Evolutionary conservation across 2,797 vertebrate species (phyloP).

Genomic region (Gadopsis marmoratus): DNA sequence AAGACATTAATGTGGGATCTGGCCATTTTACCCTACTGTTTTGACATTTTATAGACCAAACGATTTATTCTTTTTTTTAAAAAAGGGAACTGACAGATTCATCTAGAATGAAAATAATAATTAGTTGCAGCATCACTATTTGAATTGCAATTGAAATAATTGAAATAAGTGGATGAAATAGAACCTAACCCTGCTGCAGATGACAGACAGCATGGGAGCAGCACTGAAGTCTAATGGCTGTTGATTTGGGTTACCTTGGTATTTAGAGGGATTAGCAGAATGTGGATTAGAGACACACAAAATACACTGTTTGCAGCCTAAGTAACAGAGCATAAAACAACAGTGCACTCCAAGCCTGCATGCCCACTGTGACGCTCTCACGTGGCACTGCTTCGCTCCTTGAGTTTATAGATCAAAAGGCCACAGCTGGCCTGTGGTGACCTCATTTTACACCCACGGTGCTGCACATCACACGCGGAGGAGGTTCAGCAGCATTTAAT

Average conservation of each 20-base stretch:
- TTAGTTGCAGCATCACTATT: not conserved
- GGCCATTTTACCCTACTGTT: not conserved
- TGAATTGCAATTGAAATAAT: constrained; percentile 13
- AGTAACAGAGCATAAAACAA: constrained; percentile 44
- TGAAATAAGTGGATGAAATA: constrained; percentile 14
- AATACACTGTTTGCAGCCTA: constrained; percentile 58
- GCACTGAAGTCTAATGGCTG: constrained; percentile 62
- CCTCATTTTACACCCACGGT: constrained; percentile 58
- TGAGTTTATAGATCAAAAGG: constrained; percentile 56
- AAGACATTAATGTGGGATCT: not conserved
- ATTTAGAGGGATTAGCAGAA: constrained; percentile 79
- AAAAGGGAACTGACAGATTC: not conserved
- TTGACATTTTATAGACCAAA: not conserved
- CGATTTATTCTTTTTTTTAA: too few species aligned
- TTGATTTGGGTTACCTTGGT: constrained; percentile 83
- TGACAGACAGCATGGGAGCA: constrained; percentile 39
- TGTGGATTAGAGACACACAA: constrained; percentile 75
- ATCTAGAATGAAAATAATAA: constrained; percentile 2
- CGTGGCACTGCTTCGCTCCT: constrained; percentile 39
- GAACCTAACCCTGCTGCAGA: not conserved
- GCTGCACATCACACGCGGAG: constrained; percentile 43
- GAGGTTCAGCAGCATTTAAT: constrained; percentile 30
- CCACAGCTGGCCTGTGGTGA: constrained; percentile 62
- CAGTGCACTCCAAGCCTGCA: constrained; percentile 1
- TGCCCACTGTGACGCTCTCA: constrained; percentile 32